A percentile compares a stretch with the other conserved stretches of the same genome.
phyloP scores from a whole-genome alignment of 2,797 vertebrate genomes.

The Karalla daura region DNA sequence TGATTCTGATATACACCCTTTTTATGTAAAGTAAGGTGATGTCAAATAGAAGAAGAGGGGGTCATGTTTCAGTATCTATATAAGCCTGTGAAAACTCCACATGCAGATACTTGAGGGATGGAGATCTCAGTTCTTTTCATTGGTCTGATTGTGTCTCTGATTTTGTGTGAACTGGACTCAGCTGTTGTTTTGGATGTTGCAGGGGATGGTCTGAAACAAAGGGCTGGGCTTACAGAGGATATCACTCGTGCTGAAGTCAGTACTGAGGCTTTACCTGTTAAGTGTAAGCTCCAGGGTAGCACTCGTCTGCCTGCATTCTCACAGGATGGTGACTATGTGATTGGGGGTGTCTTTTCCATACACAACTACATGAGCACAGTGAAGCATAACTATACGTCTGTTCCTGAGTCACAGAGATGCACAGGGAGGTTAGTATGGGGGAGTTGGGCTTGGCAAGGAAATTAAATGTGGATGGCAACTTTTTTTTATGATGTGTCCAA shows the following conservation, averaged over 20 bases:
- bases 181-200: constrained; percentile 24
- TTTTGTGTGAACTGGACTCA: too few relatives aligned
- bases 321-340: constrained; percentile 64
- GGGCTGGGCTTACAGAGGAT: too few relatives aligned
- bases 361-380: not conserved
- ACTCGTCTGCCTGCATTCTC: constrained; percentile 47
- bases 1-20: rapidly evolving
- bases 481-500: too few relatives aligned
- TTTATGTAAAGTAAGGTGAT: not conserved
- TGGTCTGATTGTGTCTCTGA: too few relatives aligned
- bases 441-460: not conserved
- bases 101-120: too few relatives aligned
- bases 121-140: too few relatives aligned
- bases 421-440: not conserved
- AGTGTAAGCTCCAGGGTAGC: constrained; percentile 31
- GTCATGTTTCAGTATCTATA: too few relatives aligned
- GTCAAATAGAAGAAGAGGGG: not conserved
- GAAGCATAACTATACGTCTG: not conserved
- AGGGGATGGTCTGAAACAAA: not conserved
- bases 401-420: not conserved
- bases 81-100: too few relatives aligned
- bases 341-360: constrained; percentile 60
- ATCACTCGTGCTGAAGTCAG: too few relatives aligned
- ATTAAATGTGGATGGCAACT: too few relatives aligned
- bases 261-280: too few relatives aligned